These are phyloP conservation scores for Coelinius sp. DNA, from an alignment of 2,888 invertebrate species.

Conservation along the genomic window DNA sequence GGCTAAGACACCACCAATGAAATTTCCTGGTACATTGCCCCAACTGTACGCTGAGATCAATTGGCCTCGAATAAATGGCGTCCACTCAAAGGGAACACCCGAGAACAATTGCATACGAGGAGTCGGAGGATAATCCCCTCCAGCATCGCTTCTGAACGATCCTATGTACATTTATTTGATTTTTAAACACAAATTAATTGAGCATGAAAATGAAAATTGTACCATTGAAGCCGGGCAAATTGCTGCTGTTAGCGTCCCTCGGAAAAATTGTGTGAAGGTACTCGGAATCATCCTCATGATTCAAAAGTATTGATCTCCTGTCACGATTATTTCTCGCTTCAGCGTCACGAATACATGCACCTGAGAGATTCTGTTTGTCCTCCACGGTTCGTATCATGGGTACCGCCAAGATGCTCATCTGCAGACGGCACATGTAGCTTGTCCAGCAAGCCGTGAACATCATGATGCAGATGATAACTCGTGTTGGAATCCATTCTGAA, in stretches of 20 bases:
- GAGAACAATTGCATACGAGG: conserved; percentile 44
- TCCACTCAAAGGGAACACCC: conserved; percentile 56
- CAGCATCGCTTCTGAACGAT: background rate
- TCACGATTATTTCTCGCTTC: background rate
- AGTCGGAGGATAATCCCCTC: background rate
- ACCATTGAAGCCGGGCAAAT: background rate
- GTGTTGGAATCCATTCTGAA: conserved; percentile 72
- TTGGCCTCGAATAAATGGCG: conserved; percentile 56
- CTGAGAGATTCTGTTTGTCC: conserved; percentile 32
- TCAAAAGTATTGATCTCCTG: conserved; percentile 20
- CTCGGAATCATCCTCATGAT: background rate
- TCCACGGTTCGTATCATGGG: conserved; percentile 57
- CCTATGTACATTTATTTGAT: background rate
- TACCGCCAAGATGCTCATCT: conserved; percentile 76
- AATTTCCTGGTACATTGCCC: conserved; percentile 63
- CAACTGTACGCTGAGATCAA: conserved; percentile 60
- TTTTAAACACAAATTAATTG: too few species aligned
- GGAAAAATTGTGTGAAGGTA: background rate
- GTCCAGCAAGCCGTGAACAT: conserved; percentile 82
- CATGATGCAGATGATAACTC: conserved; percentile 77
- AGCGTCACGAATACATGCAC: conserved; percentile 37
- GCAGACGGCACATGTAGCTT: conserved; percentile 82
- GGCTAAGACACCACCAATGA: conserved; percentile 60
- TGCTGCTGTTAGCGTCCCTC: background rate
- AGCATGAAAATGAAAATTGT: background rate